Percentiles rank a stretch among this genome's conserved stretches.
These are phyloP conservation scores for Nasalis larvatus DNA, from an alignment of 2,113 vertebrate genomes.

Conservation along the genomic window DNA sequence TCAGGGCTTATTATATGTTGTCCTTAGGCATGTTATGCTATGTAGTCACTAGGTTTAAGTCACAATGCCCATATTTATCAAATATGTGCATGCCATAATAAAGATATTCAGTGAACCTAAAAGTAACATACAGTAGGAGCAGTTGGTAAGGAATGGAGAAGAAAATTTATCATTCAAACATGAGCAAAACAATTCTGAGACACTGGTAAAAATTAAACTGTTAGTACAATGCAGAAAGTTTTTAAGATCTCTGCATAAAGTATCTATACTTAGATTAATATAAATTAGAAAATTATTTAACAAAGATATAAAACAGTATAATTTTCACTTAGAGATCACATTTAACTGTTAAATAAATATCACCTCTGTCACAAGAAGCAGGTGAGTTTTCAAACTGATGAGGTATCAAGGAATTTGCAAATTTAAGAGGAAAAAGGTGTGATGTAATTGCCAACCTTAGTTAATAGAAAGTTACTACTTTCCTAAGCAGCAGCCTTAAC, in stretches of 20 bases:
- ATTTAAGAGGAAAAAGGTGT: background rate
- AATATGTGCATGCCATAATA: background rate
- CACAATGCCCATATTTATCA: background rate
- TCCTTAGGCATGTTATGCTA: background rate
- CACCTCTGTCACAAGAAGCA: background rate
- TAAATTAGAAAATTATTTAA: background rate
- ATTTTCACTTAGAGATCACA: background rate
- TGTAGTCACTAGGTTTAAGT: background rate
- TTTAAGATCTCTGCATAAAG: background rate
- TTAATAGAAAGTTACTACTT: background rate
- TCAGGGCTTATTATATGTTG: background rate
- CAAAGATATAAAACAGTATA: background rate
- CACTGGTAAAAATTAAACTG: background rate
- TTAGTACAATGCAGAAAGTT: background rate
- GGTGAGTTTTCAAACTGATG: background rate
- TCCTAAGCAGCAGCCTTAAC: background rate
- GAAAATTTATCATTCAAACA: background rate
- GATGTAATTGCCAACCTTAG: background rate
- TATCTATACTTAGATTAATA: background rate
- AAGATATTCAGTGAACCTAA: background rate
- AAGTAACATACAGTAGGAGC: background rate
- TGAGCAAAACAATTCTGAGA: background rate
- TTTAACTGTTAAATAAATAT: background rate
- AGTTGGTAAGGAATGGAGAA: background rate
- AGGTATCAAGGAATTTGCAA: background rate